These are phyloP conservation scores for Drosophila bocqueti DNA, from an alignment of 1,140 invertebrate species.

Conservation along the genomic window DNA sequence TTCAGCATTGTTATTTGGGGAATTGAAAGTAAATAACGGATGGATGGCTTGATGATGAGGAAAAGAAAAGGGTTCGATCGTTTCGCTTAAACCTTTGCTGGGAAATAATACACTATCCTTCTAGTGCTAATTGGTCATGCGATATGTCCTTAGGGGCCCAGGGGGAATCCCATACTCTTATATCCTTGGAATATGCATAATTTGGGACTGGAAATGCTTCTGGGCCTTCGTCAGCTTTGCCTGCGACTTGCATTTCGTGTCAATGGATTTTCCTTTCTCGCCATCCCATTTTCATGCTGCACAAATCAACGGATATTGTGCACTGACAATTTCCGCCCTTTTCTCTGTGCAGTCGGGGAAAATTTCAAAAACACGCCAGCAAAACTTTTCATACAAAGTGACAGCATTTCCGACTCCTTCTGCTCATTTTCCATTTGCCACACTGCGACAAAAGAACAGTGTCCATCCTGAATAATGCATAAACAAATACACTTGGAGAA, in stretches of 20 bases:
- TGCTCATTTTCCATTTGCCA: slow-evolving; percentile 32
- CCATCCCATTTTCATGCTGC: slow-evolving; percentile 70
- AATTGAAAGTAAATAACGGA: slow-evolving; percentile 77
- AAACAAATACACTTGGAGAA: not conserved
- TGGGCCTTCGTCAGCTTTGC: slow-evolving; percentile 7
- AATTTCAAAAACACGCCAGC: slow-evolving; percentile 49
- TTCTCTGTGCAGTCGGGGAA: slow-evolving; percentile 32
- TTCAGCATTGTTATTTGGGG: slow-evolving; percentile 63
- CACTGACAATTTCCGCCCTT: slow-evolving; percentile 75
- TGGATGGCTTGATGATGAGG: not conserved
- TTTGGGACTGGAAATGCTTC: slow-evolving; percentile 24
- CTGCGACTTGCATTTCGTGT: slow-evolving; percentile 59
- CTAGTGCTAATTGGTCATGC: slow-evolving; percentile 70
- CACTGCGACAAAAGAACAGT: slow-evolving; percentile 15
- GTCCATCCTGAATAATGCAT: not conserved
- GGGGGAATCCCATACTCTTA: not conserved
- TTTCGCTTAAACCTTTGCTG: not conserved
- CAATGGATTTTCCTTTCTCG: slow-evolving; percentile 56
- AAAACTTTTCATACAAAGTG: slow-evolving; percentile 53
- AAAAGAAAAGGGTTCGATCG: slow-evolving; percentile 34
- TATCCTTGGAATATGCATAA: slow-evolving; percentile 39
- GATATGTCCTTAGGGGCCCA: slow-evolving; percentile 41
- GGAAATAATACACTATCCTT: slow-evolving; percentile 19
- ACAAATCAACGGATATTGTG: slow-evolving; percentile 83
- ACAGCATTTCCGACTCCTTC: slow-evolving; percentile 45